Base-by-base conservation (phyloP, 2,113 vertebrate species). In the Calonectris borealis region DNA sequence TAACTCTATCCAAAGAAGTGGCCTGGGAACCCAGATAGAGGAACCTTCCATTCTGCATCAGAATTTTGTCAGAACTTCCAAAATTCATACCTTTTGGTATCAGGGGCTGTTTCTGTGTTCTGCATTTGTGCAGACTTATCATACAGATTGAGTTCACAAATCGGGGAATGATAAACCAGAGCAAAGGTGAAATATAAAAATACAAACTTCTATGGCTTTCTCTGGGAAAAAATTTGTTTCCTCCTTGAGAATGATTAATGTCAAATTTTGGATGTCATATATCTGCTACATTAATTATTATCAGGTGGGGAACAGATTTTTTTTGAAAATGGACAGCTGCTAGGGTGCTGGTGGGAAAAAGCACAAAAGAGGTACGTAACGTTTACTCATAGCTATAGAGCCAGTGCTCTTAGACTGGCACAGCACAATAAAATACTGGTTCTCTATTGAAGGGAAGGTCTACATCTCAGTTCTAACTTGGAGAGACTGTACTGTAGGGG, bases 1-100 rank as follows among this genome's bases (percentile, higher is more conserved):
- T 77, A 79, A 88, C 75, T 83, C 48, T 48, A 19, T 86, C 76
- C 69, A 84, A 79, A 91, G 54, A 78, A 78, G 77, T 75, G 72
- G 48, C 48, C 89, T 95, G 87, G 91, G 81, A 93, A 58, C 64
- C 58, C 72, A 86, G 79, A 90, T 88, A 94, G 86, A 91, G 64
- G 36, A 73, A 60, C 40, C 40, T 96, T 96, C 68, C 51, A 62
- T 51, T 57, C 65, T 77, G 46, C 40, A 29, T 89, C 84, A 75
- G 65, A 95, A 93, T 91, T 94, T 75, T 82, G 38, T 78, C 69
- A 79, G 42, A 96, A 64, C 31, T 87, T 91, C n/a, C 48, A 64
- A 95, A 93, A 82, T 72, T 75, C 52, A 19, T 93, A 70, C 62
- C 16, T 90, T 86, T 91, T 86, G 81, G 25, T 48, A 75, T 82